phyloP scores from a whole-genome alignment of 2,113 vertebrate species.

The Dascyllus trimaculatus region DNA sequence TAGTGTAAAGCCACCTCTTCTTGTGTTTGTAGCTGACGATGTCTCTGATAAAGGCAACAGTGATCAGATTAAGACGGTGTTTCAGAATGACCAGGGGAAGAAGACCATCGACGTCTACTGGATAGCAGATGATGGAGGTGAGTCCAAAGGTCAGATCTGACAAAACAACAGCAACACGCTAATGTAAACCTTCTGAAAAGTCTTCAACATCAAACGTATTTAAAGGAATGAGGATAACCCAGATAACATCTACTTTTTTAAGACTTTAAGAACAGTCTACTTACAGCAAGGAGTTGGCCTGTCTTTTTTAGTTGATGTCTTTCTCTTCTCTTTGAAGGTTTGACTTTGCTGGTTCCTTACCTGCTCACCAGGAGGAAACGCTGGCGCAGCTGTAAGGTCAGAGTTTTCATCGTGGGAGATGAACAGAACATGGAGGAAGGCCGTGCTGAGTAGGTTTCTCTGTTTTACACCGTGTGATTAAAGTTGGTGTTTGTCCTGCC shows the following conservation, averaged over 20 bases:
- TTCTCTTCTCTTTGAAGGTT: constrained; percentile 66
- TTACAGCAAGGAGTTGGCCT: not conserved
- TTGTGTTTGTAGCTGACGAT: constrained; percentile 25
- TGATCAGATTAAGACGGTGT: constrained; percentile 73
- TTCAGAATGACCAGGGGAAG: constrained; percentile 82
- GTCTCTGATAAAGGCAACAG: constrained; percentile 26
- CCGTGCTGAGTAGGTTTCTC: constrained; percentile 79
- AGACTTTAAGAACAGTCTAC: not conserved
- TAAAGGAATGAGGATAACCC: no score
- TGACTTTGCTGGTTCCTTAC: constrained; percentile 87
- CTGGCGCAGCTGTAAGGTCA: constrained; percentile 80
- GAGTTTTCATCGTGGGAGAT: constrained; percentile 83
- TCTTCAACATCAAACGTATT: no score
- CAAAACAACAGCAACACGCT: no score
- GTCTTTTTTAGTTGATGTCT: not conserved
- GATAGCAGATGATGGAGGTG: constrained; percentile 86
- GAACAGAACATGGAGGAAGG: constrained; percentile 80
- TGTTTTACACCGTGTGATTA: not conserved
- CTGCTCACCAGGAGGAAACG: constrained; percentile 81
- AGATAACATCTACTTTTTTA: no score
- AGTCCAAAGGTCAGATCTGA: not conserved
- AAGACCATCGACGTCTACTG: constrained; percentile 85
- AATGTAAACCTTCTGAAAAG: no score
- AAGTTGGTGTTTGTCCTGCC: not conserved
- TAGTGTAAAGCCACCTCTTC: not conserved